Evolutionary conservation across 30 jellyfish, hydroid and myxozoan species (phyloP).

Genomic region (Chrysaora quinquecirrha): DNA sequence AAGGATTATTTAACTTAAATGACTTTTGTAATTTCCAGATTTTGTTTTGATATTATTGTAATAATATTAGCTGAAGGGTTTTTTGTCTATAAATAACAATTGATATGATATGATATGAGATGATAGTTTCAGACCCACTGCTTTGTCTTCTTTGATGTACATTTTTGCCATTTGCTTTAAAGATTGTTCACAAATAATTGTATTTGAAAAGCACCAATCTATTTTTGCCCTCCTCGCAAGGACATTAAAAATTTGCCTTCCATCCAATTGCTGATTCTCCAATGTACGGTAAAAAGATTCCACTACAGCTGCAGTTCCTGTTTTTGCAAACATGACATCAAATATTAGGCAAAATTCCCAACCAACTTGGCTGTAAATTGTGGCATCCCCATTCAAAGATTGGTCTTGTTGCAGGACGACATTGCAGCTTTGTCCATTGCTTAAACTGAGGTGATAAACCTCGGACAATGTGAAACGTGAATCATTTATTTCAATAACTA

Average conservation of each 20-base stretch:
- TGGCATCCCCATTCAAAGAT: slow-evolving; percentile 24
- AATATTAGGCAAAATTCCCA: slow-evolving; percentile 26
- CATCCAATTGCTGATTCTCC: slow-evolving; percentile 14
- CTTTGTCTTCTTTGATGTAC: slow-evolving; percentile 43
- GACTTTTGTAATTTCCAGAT: no score
- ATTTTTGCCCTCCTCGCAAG: slow-evolving; percentile 33
- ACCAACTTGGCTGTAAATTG: slow-evolving; percentile 24
- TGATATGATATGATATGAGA: no score
- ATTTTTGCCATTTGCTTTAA: slow-evolving; percentile 33
- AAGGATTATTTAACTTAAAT: no score
- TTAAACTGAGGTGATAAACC: not conserved
- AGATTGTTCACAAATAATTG: slow-evolving; percentile 43
- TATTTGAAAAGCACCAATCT: slow-evolving; percentile 52
- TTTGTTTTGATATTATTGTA: no score
- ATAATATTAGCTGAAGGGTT: no score
- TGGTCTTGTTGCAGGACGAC: slow-evolving; percentile 15
- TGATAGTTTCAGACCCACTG: slow-evolving; percentile 9
- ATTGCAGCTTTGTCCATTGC: not conserved
- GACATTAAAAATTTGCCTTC: slow-evolving; percentile 7
- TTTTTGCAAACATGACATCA: slow-evolving; percentile 42
- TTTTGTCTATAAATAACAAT: no score
- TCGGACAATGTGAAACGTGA: slow-evolving; percentile 19
- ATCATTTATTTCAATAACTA: not conserved
- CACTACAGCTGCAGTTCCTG: slow-evolving; percentile 40
- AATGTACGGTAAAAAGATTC: slow-evolving; percentile 34